phyloP scores from a whole-genome alignment of 2,888 invertebrate species.

The Stenurella melanura region DNA sequence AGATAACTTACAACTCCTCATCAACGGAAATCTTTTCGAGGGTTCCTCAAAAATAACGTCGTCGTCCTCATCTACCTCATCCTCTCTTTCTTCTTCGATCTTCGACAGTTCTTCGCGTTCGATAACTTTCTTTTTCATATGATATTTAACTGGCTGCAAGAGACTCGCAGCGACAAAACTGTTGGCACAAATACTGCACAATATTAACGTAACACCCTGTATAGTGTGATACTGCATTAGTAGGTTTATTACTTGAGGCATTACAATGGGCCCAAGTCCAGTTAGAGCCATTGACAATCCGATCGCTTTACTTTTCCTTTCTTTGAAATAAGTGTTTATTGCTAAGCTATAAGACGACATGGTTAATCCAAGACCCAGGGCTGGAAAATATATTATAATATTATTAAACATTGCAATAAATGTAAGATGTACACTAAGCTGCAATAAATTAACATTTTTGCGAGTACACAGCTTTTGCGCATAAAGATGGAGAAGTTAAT shows the following conservation, averaged over 20 bases:
- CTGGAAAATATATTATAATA: conserved; percentile 71
- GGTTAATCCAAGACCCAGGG: conserved; percentile 77
- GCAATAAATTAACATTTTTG: no score
- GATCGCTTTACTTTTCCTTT: conserved; percentile 78
- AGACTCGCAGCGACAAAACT: conserved; percentile 77
- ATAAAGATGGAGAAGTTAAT: no score
- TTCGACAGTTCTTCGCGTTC: conserved; percentile 35
- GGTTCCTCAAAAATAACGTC: background rate
- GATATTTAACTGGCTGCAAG: conserved; percentile 82
- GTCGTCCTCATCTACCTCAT: conserved; percentile 8
- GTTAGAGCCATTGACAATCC: conserved; percentile 80
- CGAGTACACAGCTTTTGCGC: no score
- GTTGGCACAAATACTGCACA: conserved; percentile 79
- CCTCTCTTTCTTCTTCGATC: conserved; percentile 34
- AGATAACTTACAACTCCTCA: background rate
- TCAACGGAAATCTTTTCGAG: background rate
- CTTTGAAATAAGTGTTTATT: conserved; percentile 80
- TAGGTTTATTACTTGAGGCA: conserved; percentile 78
- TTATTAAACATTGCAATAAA: background rate
- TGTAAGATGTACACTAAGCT: background rate
- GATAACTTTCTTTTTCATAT: conserved; percentile 71
- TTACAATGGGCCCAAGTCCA: conserved; percentile 80
- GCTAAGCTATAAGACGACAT: conserved; percentile 80
- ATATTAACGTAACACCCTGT: conserved; percentile 78
- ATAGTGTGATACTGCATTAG: conserved; percentile 77